Base-by-base conservation (phyloP, 2,113 vertebrate genomes). In the Onychorhynchus coronatus region DNA sequence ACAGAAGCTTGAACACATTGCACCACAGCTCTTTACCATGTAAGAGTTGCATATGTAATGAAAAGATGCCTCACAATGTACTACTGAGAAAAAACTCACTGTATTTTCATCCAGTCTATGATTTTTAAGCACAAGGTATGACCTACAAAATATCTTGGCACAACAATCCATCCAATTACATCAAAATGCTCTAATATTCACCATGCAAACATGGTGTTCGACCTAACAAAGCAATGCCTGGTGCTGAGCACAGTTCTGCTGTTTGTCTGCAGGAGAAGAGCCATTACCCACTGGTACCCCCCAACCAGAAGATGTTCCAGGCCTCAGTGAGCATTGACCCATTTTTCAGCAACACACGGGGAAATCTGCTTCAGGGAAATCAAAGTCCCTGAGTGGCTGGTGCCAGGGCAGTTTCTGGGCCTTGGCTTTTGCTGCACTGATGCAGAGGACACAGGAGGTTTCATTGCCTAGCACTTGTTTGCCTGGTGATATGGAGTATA, bases 401-500 rank as follows among this genome's bases (percentile, higher is more conserved):
- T 47, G 80, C 49, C 52, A 18, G 61, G 31, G 12, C 22, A 23
- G 27, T 7, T 35, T 18, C 18, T 0, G 5, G 35, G 17, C 42
- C 63, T 63, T 14, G 2, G 8, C n/a, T 56, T 47, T 28, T 5
- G 21, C 56, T 31, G 14, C 33, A 53, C 52, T 22, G 33, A 12
- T 18, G 47, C 33, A 28, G 44, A 25, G n/a, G 53, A 23, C 17
- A 2, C 19, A 15, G 58, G 30, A 30, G 68, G 11, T 37, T 81
- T 41, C 37, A n/a, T 25, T 17, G 30, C n/a, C 35, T 5, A 42
- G 56, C 6, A 5, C n/a, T 46, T 23, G 5, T 61, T 58, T 67
- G 75, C n/a, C 71, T 28, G 10, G 52, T 1, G 2, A 6, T 16
- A 17, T 0, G 13, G n/a, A 18, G 22, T 10, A 25, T 4, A 5